phyloP scores from a whole-genome alignment of 2,888 invertebrate genomes.

The Melanophora roralis region DNA sequence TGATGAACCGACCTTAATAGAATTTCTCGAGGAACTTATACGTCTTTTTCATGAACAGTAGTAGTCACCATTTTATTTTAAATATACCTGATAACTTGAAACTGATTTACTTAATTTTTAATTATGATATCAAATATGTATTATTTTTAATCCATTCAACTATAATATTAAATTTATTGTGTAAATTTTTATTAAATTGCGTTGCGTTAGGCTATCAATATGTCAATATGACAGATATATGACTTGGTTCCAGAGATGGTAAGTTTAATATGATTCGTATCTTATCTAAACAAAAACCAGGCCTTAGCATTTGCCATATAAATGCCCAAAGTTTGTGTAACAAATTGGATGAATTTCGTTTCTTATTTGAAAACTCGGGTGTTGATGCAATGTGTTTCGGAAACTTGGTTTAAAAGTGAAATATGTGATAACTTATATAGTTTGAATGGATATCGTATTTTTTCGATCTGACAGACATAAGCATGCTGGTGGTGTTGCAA shows the following conservation, averaged over 20 bases:
- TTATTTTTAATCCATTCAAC: too few relatives aligned
- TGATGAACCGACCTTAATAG: neutral
- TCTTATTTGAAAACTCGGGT: neutral
- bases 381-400: neutral
- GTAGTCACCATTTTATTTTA: neutral
- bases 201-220: too few relatives aligned
- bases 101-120: too few relatives aligned
- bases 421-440: constrained; percentile 1
- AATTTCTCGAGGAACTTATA: neutral
- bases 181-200: too few relatives aligned
- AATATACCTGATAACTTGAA: too few relatives aligned
- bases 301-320: neutral
- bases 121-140: too few relatives aligned
- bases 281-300: neutral
- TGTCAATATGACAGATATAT: too few relatives aligned
- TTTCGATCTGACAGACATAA: too few relatives aligned
- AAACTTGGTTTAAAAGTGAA: constrained; percentile 14
- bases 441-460: neutral
- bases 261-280: neutral
- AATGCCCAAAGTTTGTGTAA: neutral
- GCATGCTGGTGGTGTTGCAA: neutral
- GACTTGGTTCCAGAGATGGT: neutral
- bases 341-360: neutral
- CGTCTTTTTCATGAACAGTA: neutral
- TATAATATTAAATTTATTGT: too few relatives aligned